Conservation (phyloP, 2,888 invertebrate genomes). For the Phyllotreta cruciferae region DNA sequence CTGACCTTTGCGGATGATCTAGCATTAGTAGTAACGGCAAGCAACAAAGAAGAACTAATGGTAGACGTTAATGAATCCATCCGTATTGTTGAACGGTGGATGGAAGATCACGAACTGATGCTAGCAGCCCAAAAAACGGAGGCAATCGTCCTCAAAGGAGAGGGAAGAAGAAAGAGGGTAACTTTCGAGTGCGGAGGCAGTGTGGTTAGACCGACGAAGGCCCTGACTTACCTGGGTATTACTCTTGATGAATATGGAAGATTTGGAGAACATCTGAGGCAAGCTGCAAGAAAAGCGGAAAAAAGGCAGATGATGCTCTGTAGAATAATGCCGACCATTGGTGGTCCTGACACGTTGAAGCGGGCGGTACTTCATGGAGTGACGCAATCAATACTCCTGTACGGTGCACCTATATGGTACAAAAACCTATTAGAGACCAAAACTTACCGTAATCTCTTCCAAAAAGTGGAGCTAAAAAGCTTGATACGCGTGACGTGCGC, state of each 20-base stretch:
- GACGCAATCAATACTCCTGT: conserved; percentile 29
- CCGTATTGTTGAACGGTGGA: conserved; percentile 1
- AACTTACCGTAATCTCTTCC: neutral
- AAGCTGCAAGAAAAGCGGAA: conserved; percentile 13
- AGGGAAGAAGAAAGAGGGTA: neutral
- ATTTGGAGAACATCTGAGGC: conserved; percentile 11
- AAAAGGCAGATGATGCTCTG: conserved; percentile 32
- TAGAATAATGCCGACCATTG: conserved; percentile 41
- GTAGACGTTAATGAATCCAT: neutral
- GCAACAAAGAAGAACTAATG: conserved; percentile 15
- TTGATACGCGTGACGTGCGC: neutral
- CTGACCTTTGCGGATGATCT: conserved; percentile 3
- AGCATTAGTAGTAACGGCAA: neutral
- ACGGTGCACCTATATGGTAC: conserved; percentile 35
- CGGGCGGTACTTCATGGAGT: conserved; percentile 24
- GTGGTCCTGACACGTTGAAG: conserved; percentile 26
- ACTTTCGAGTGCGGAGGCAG: conserved; percentile 7
- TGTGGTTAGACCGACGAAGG: neutral
- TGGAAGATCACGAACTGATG: neutral
- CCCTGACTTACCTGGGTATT: conserved; percentile 5
- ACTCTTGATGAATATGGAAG: neutral
- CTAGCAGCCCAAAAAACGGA: conserved; percentile 19
- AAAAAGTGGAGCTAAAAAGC: neutral
- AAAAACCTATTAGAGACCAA: neutral
- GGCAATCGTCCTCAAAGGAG: conserved; percentile 7